Conservation (phyloP, 2,797 vertebrate species). For the Miichthys miiuy region DNA sequence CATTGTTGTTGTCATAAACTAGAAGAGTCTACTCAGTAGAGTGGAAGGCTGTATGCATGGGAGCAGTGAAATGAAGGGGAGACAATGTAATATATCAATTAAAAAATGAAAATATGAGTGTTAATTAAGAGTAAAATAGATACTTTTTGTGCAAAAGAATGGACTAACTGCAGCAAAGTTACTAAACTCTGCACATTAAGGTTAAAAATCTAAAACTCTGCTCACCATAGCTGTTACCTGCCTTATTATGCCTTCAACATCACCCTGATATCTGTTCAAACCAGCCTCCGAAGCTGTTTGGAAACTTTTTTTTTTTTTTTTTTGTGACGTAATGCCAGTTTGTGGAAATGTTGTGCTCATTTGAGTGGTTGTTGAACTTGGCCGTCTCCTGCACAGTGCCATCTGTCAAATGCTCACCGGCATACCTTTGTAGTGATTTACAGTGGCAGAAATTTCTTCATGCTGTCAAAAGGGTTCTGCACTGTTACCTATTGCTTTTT, state of each 20-base stretch:
- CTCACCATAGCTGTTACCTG: no score
- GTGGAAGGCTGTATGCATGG: no score
- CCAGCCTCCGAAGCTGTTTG: slow-evolving; percentile 5
- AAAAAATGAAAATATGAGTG: no score
- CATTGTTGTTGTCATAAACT: no score
- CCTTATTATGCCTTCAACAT: not conserved
- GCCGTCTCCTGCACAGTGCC: slow-evolving; percentile 2
- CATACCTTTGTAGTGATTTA: slow-evolving; percentile 37
- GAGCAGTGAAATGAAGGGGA: no score
- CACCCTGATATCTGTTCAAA: slow-evolving; percentile 2
- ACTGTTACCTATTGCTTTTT: slow-evolving; percentile 28
- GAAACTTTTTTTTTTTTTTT: slow-evolving; percentile 1
- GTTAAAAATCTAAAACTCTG: not conserved
- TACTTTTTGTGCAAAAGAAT: not conserved
- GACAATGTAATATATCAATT: no score
- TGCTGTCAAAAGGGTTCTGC: slow-evolving; percentile 23
- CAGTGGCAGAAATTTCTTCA: slow-evolving; percentile 27
- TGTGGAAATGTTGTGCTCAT: slow-evolving; percentile 22
- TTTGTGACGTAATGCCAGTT: slow-evolving; percentile 12
- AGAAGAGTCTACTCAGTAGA: no score
- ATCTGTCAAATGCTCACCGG: slow-evolving; percentile 38
- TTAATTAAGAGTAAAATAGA: not conserved
- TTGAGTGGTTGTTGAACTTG: slow-evolving; percentile 39
- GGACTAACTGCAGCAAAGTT: not conserved
- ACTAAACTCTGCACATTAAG: not conserved